Conservation (phyloP, 2,113 vertebrate genomes). For the Protobothrops flavoviridis region DNA sequence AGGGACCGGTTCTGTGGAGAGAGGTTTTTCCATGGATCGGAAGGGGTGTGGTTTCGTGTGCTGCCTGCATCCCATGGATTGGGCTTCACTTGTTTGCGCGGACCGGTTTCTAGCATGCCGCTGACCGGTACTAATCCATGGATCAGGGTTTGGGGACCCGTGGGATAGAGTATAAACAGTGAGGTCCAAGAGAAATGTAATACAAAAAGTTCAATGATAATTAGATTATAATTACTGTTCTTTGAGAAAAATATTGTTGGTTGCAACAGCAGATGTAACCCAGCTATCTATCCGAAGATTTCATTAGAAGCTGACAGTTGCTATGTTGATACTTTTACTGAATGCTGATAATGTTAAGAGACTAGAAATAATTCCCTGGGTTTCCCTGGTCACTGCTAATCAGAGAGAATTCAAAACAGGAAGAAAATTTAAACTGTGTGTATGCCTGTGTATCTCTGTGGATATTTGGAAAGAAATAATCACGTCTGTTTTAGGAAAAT, state of each 20-base stretch:
- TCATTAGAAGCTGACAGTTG: background rate
- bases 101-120: no score
- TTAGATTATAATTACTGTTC: background rate
- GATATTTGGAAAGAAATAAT: background rate
- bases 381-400: background rate
- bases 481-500: conserved; percentile 74
- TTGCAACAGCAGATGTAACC: background rate
- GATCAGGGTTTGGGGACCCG: no score
- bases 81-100: no score
- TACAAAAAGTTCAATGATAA: background rate
- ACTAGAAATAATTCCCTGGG: background rate
- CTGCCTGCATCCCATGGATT: no score
- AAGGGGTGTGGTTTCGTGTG: no score
- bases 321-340: background rate
- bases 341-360: background rate
- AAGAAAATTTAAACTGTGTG: background rate
- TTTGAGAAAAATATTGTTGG: background rate
- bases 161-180: background rate
- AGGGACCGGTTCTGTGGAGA: no score
- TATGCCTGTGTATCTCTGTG: background rate
- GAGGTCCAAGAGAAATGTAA: background rate
- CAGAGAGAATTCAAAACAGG: background rate
- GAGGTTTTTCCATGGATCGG: no score
- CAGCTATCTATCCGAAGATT: background rate
- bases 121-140: no score